Evolutionary conservation across 2,888 invertebrate species (phyloP).

Genomic region (Exephanes ischioxanthus): DNA sequence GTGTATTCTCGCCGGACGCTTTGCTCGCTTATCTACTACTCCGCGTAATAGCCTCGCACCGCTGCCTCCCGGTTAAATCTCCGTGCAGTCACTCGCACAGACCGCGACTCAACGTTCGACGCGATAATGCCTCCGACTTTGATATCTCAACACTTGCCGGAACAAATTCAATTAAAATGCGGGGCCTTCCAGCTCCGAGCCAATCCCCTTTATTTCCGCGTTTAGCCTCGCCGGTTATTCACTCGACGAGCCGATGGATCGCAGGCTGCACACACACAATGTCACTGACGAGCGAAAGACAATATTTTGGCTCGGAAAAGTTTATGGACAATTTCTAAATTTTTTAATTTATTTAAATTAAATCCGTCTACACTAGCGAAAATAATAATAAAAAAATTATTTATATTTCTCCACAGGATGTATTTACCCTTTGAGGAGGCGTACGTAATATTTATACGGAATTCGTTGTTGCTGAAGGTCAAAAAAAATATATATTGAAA

Average conservation of each 20-base stretch:
- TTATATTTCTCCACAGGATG: not conserved
- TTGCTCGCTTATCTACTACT: conserved; percentile 58
- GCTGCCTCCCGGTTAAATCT: conserved; percentile 56
- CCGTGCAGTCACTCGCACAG: conserved; percentile 30
- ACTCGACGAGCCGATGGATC: not conserved
- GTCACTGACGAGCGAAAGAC: not conserved
- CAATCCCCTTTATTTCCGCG: not conserved
- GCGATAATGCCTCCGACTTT: not conserved
- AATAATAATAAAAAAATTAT: not conserved
- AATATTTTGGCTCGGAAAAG: not conserved
- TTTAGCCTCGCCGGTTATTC: not conserved
- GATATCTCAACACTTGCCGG: not conserved
- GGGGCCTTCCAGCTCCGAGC: not conserved
- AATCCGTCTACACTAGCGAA: no score
- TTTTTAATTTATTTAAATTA: no score
- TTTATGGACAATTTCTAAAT: not conserved
- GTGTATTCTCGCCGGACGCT: conserved; percentile 39
- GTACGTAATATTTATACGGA: not conserved
- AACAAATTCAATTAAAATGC: conserved; percentile 14
- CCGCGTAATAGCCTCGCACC: conserved; percentile 63
- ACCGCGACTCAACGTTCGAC: not conserved
- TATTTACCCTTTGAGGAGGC: not conserved
- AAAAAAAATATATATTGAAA: not conserved
- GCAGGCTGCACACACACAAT: not conserved
- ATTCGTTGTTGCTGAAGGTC: not conserved